Evolutionary conservation across 1,140 invertebrate genomes (phyloP), one percentile per base, ranked within the genome.

Genomic region (Polyergus mexicanus): DNA sequence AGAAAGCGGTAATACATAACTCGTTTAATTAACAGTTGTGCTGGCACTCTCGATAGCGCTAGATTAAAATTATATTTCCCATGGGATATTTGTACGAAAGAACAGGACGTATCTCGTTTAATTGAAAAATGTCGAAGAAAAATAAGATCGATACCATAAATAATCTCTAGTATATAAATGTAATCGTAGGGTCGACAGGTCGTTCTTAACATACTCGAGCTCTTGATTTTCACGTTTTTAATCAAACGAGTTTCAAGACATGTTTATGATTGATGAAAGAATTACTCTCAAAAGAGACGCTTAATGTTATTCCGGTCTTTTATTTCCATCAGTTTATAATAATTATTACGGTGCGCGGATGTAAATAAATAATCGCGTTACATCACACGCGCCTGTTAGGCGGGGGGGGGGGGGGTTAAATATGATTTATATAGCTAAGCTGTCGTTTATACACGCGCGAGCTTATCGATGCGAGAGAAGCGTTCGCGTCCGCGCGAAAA

Each of bases 381-480:
- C 86, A 63, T 85, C 86, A 87, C 13, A 38, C 8, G 22, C 22
- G 28, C n/a, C 62, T 35, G 69, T 88, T 69, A 65, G 19, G n/a
- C n/a, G n/a, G n/a, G n/a, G n/a, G n/a, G n/a, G n/a, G n/a, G n/a
- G 16, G 76, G 51, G 13, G 58, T 88, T 72, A 77, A 85, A 47
- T 51, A n/a, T 71, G 69, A 88, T 86, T 83, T 44, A 78, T 63
- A 68, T 19, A n/a, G 60, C 16, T 71, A 10, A 63, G 63, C 51
- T 44, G 87, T 80, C 87, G 84, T 85, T 85, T 65, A 84, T 38
- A 6, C 19, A 38, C 6, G 74, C 56, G 75, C 62, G 56, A 32
- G 69, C 58, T 85, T 89, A 88, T 88, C 86, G 85, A 10, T 41
- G 51, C 65, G 58, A 38, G 47, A 22, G 35, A 38, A 51, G 83